Evolutionary conservation across 2,888 invertebrate species (phyloP), one percentile per base, ranked within the genome.

Genomic region (Serripes groenlandicus): DNA sequence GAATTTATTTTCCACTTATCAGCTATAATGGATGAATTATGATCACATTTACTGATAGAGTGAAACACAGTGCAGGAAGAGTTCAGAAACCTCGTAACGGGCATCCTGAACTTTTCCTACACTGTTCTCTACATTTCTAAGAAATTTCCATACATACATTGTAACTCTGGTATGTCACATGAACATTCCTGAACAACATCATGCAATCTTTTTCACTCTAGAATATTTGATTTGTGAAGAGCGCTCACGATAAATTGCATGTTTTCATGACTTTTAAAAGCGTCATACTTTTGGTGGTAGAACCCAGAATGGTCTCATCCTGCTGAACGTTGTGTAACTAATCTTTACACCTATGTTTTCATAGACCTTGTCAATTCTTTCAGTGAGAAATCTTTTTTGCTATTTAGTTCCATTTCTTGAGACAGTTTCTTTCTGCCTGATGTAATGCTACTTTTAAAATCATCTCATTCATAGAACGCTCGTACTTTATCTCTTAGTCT

Each of bases 231-330:
- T 30, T 52, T 49, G n/a, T 28, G 35, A 9, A 86, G 56, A 30
- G 70, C 42, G 23, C 75, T 64, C 4, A 34, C 71, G 2, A 80
- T 49, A n/a, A 74, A 87, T 21, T 79, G 71, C 23, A 82, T 35
- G 49, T 87, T 87, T 64, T 84, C 75, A 37, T 79, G 74, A 21
- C 42, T 37, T 62, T 70, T 82, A 68, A 81, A 87, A 9, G 49
- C 35, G 64, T 28, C 37, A 26, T 32, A 80, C 78, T 58, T 60
- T 72, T 18, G 83, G 82, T 70, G 42, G 23, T 42, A 72, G 56
- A 23, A 82, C 71, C 79, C 81, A 82, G 62, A 87, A 87, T 58
- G 87, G 82, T 32, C 75, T 58, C 42, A 78, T 21, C 15, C 74
- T 71, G 32, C 70, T 68, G 52, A 85, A 87, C 4, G 75, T 32